These are phyloP conservation scores for Enteromius viviparus DNA, from an alignment of 2,797 vertebrate species.

Conservation along the genomic window DNA sequence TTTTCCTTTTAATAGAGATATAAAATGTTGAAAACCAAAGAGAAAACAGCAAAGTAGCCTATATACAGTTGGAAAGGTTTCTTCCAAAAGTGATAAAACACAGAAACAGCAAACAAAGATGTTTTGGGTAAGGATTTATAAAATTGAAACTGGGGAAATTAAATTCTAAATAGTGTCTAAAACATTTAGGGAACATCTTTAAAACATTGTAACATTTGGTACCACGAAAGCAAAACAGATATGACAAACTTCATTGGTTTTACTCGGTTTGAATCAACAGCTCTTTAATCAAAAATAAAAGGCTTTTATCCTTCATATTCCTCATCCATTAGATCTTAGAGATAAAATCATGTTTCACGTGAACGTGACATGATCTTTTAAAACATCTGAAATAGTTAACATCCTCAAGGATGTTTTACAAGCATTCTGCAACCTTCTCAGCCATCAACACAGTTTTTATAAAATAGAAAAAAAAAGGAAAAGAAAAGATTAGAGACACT, in stretches of 20 bases:
- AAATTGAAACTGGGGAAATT: neutral
- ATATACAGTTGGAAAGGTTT: slow-evolving; percentile 36
- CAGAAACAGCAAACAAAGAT: slow-evolving; percentile 4
- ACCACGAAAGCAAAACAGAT: slow-evolving; percentile 23
- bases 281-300: slow-evolving; percentile 25
- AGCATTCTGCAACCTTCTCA: slow-evolving; percentile 34
- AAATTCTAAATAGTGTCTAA: slow-evolving; percentile 14
- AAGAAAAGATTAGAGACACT: slow-evolving; percentile 16
- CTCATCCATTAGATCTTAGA: slow-evolving; percentile 5
- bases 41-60: slow-evolving; percentile 23
- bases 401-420: slow-evolving; percentile 22
- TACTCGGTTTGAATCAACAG: neutral
- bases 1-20: slow-evolving; percentile 32
- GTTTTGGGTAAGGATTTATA: neutral
- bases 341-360: neutral
- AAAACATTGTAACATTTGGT: slow-evolving; percentile 7
- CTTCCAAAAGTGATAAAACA: slow-evolving; percentile 36
- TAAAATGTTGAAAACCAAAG: slow-evolving; percentile 45
- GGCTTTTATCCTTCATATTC: neutral
- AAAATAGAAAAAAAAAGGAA: neutral
- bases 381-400: neutral
- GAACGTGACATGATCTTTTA: neutral
- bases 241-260: slow-evolving; percentile 25
- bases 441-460: slow-evolving; percentile 14
- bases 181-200: slow-evolving; percentile 11